phyloP scores from a whole-genome alignment of 2,888 invertebrate genomes.

The Callinectes sapidus region DNA sequence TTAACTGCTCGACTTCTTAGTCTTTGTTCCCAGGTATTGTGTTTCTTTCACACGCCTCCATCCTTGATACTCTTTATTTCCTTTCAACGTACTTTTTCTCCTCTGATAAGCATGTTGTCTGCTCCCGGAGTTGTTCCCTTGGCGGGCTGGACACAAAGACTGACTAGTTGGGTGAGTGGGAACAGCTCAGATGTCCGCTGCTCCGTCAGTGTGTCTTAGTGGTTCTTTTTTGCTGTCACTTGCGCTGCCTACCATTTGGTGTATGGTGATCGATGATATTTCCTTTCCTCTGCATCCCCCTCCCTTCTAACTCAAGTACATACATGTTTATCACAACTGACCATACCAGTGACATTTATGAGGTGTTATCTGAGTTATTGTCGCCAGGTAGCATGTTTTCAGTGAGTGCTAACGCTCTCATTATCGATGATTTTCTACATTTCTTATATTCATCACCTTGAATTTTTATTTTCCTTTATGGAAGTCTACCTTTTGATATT shows the following conservation, averaged over 20 bases:
- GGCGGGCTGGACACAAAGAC: not conserved
- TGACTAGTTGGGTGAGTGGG: not conserved
- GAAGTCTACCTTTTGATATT: too few relatives aligned
- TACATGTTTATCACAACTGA: not conserved
- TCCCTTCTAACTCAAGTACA: not conserved
- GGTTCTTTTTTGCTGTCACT: not conserved
- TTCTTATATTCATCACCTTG: too few relatives aligned
- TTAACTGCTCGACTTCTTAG: not conserved
- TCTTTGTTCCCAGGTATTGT: not conserved
- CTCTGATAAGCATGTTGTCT: not conserved
- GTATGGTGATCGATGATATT: not conserved
- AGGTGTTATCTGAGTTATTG: not conserved
- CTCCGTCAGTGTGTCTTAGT: not conserved
- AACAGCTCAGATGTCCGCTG: not conserved
- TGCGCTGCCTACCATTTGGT: not conserved
- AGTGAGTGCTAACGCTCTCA: not conserved
- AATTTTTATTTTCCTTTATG: too few relatives aligned
- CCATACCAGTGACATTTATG: not conserved
- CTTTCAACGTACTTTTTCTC: not conserved
- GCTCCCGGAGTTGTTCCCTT: not conserved
- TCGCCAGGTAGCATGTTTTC: not conserved
- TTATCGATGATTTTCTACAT: not conserved
- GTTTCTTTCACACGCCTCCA: not conserved
- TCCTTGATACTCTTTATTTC: not conserved
- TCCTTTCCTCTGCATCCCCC: too few relatives aligned